These are phyloP conservation scores for Percina caprodes DNA, from an alignment of 2,113 vertebrate genomes.

Conservation along the genomic window DNA sequence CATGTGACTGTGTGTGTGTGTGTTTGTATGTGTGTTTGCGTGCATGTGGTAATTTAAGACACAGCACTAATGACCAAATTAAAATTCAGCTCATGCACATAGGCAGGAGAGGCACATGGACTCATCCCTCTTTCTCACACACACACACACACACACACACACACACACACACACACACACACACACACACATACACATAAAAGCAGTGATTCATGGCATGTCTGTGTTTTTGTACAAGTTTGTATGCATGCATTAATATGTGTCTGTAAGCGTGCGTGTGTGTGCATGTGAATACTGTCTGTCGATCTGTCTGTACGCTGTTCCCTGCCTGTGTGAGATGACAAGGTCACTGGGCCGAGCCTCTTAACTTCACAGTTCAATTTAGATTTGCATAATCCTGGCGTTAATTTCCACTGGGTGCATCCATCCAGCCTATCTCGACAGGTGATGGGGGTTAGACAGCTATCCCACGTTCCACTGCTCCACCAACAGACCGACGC, in stretches of 20 bases:
- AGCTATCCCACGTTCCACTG: constrained; percentile 62
- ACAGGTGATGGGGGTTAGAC: constrained; percentile 75
- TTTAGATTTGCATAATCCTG: constrained; percentile 84
- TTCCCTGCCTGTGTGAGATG: constrained; percentile 45
- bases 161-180: constrained; percentile 15
- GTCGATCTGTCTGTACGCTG: constrained; percentile 25
- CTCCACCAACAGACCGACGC: constrained; percentile 34
- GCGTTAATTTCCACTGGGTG: constrained; percentile 71
- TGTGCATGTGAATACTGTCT: constrained; percentile 24
- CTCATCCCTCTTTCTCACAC: not conserved
- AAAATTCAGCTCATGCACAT: constrained; percentile 76
- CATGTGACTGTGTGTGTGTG: constrained; percentile 1
- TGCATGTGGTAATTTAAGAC: constrained; percentile 56
- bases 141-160: not conserved
- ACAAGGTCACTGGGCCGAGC: constrained; percentile 77
- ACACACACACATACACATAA: constrained; percentile 11
- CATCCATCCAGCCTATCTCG: constrained; percentile 58
- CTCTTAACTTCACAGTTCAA: constrained; percentile 77
- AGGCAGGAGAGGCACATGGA: constrained; percentile 46
- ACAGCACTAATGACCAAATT: constrained; percentile 76
- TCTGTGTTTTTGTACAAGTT: not conserved
- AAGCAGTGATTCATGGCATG: constrained; percentile 4
- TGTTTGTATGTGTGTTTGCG: constrained; percentile 24
- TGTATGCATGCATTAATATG: not conserved
- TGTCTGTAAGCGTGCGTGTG: not conserved